These are phyloP conservation scores for Lasioglossum lativentre DNA, from an alignment of 2,888 invertebrate genomes.

Conservation along the genomic window DNA sequence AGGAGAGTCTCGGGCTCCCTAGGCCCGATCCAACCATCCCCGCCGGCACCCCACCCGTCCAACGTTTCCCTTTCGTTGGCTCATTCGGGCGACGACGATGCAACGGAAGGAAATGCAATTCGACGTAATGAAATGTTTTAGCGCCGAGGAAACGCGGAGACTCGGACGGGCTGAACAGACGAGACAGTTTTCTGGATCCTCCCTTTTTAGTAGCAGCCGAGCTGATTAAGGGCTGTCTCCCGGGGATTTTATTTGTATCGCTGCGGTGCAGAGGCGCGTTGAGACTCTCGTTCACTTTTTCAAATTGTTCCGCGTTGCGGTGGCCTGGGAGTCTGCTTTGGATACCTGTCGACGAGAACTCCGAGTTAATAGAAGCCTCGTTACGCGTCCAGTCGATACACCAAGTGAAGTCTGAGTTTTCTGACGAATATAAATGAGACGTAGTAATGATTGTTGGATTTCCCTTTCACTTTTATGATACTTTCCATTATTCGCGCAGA, in stretches of 20 bases:
- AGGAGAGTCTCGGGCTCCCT: conserved; percentile 19
- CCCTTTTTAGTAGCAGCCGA: conserved; percentile 13
- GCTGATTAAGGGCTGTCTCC: conserved; percentile 27
- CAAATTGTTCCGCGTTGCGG: background rate
- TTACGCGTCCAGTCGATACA: background rate
- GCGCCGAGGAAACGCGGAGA: conserved; percentile 32
- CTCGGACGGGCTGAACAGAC: conserved; percentile 17
- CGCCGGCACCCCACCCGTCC: background rate
- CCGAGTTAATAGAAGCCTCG: background rate
- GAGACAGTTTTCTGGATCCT: conserved; percentile 25
- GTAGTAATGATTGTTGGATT: background rate
- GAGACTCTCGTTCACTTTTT: conserved; percentile 4
- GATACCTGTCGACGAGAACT: background rate
- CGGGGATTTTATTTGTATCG: background rate
- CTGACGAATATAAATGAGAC: background rate
- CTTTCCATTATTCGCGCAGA: background rate
- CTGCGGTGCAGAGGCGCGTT: too few species aligned
- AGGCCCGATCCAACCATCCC: conserved; percentile 6
- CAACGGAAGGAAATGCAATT: conserved; percentile 61
- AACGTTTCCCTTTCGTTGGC: conserved; percentile 31
- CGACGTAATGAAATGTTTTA: conserved; percentile 73
- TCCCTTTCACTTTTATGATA: background rate
- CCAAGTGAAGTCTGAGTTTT: background rate
- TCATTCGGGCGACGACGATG: conserved; percentile 55
- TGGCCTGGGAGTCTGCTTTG: background rate